phyloP scores from a whole-genome alignment of 2,888 invertebrate species.

The Amphipoea oculea region DNA sequence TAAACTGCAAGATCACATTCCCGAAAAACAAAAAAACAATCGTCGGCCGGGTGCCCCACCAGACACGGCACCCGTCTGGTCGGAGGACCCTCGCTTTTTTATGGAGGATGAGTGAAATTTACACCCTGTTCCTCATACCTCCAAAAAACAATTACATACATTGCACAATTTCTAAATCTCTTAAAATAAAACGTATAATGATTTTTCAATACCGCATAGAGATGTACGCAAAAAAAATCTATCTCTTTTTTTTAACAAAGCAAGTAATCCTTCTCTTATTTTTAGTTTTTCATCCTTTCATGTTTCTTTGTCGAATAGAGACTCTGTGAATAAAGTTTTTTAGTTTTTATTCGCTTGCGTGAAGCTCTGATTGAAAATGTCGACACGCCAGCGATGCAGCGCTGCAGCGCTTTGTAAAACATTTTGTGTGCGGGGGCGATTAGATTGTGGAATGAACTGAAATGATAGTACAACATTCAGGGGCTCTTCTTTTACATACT shows the following conservation, averaged over 20 bases:
- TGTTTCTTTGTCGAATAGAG: slow-evolving; percentile 15
- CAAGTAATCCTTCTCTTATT: slow-evolving; percentile 7
- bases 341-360: slow-evolving; percentile 42
- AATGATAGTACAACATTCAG: neutral
- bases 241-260: slow-evolving; percentile 20
- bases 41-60: too few relatives aligned
- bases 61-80: too few relatives aligned
- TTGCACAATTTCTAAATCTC: neutral
- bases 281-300: slow-evolving; percentile 24
- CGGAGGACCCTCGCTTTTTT: too few relatives aligned
- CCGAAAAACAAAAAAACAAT: too few relatives aligned
- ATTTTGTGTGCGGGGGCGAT: slow-evolving; percentile 7
- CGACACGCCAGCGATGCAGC: slow-evolving; percentile 10
- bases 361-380: slow-evolving; percentile 58
- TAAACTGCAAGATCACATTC: too few relatives aligned
- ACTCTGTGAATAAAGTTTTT: slow-evolving; percentile 30
- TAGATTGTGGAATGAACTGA: slow-evolving; percentile 18
- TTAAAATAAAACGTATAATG: neutral
- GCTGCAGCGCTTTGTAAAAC: slow-evolving; percentile 27
- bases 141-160: neutral
- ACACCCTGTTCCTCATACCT: too few relatives aligned
- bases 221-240: neutral
- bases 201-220: neutral
- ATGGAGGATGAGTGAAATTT: too few relatives aligned
- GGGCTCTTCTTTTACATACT: neutral